These are phyloP conservation scores for Pterophyllum scalare DNA, from an alignment of 2,113 vertebrate species.

Conservation along the genomic window DNA sequence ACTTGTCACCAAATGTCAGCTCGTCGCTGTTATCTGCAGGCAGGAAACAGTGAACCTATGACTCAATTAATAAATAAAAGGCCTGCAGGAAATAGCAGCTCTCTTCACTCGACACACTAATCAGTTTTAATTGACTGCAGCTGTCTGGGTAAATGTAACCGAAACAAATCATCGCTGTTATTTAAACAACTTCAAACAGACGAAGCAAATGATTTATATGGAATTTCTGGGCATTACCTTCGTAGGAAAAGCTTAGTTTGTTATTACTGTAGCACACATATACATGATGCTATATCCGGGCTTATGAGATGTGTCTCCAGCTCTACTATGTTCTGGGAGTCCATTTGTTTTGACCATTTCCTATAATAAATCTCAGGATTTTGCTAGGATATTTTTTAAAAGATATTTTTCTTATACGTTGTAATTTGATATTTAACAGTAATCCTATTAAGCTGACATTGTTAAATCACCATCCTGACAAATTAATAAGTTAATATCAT, in stretches of 20 bases:
- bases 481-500: too few species aligned
- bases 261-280: background rate
- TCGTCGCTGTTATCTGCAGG: background rate
- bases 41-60: background rate
- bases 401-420: background rate
- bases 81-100: conserved; percentile 16
- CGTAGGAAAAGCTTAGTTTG: background rate
- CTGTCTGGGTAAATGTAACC: conserved; percentile 12
- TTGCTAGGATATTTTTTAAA: background rate
- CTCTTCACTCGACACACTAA: conserved; percentile 36
- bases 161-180: background rate
- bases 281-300: background rate
- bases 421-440: background rate
- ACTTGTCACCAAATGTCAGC: conserved; percentile 11
- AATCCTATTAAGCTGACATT: too few species aligned
- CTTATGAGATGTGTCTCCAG: background rate
- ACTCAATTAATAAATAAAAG: conserved; percentile 11
- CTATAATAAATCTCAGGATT: background rate
- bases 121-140: conserved; percentile 45
- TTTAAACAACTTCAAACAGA: background rate
- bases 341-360: background rate
- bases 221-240: background rate
- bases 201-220: background rate
- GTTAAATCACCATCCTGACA: too few species aligned
- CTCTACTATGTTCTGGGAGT: background rate